A percentile compares a stretch with the other conserved stretches of the same genome.
phyloP scores from a whole-genome alignment of 1,140 invertebrate genomes.

The Chionoecetes opilio region DNA sequence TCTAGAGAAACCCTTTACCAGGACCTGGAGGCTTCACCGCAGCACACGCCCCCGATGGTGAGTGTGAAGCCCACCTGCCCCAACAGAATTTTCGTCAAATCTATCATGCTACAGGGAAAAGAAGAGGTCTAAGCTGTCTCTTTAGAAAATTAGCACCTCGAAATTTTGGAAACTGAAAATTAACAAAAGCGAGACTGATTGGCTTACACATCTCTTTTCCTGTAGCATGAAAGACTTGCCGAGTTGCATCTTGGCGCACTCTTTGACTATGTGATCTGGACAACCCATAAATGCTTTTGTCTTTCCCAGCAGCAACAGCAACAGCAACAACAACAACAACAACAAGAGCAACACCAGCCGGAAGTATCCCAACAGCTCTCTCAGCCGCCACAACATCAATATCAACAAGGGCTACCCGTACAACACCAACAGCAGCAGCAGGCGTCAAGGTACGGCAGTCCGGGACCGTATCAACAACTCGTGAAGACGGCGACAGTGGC shows the following conservation, averaged over 20 bases:
- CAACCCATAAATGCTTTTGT: background rate
- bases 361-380: background rate
- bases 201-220: too few relatives aligned
- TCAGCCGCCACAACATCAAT: background rate
- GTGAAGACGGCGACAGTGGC: background rate
- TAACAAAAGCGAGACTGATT: too few relatives aligned
- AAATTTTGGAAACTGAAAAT: too few relatives aligned
- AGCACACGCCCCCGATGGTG: background rate
- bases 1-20: background rate
- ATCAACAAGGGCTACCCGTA: background rate
- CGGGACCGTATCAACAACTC: background rate
- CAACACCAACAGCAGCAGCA: background rate
- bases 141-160: too few relatives aligned
- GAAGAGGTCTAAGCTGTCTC: too few relatives aligned
- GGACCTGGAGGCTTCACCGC: background rate
- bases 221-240: too few relatives aligned
- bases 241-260: too few relatives aligned
- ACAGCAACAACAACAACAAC: background rate
- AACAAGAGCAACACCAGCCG: background rate
- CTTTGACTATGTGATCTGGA: too few relatives aligned
- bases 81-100: too few relatives aligned
- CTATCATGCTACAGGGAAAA: too few relatives aligned
- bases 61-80: background rate
- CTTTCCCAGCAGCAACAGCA: background rate
- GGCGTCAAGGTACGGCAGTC: background rate